Conservation (phyloP, 2,113 vertebrate species). For the Eretmochelys imbricata region DNA sequence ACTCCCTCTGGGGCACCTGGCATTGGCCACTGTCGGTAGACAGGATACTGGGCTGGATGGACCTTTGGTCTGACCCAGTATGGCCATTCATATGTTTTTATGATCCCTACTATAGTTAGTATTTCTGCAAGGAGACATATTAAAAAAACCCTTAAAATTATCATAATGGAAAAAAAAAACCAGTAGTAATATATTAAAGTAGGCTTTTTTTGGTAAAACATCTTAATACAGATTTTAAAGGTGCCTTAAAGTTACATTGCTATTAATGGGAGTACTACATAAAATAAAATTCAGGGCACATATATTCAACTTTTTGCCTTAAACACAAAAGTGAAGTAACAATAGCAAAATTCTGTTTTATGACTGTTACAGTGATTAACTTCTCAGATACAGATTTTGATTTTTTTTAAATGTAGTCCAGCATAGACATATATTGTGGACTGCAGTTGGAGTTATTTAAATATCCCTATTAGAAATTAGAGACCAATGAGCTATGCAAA, state of each 20-base stretch:
- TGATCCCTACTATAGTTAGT: neutral
- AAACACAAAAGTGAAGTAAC: neutral
- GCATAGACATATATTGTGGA: rapidly evolving
- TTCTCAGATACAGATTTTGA: neutral
- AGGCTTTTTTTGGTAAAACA: neutral
- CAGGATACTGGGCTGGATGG: too few relatives aligned
- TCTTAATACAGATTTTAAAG: neutral
- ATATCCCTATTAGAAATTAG: neutral
- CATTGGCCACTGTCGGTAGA: too few relatives aligned
- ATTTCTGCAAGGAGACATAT: neutral
- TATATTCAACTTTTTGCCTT: neutral
- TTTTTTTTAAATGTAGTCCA: neutral
- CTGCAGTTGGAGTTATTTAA: neutral
- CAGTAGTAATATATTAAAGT: neutral
- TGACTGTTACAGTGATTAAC: neutral
- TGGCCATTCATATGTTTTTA: too few relatives aligned
- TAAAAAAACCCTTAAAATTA: neutral
- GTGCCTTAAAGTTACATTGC: neutral
- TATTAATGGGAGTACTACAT: neutral
- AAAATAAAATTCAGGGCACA: neutral
- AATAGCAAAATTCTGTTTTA: neutral
- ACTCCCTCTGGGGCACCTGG: too few relatives aligned
- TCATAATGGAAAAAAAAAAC: neutral
- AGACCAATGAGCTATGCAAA: neutral
- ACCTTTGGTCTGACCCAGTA: too few relatives aligned